phyloP scores from a whole-genome alignment of 1,140 invertebrate genomes.

The Cotesia typhae region DNA sequence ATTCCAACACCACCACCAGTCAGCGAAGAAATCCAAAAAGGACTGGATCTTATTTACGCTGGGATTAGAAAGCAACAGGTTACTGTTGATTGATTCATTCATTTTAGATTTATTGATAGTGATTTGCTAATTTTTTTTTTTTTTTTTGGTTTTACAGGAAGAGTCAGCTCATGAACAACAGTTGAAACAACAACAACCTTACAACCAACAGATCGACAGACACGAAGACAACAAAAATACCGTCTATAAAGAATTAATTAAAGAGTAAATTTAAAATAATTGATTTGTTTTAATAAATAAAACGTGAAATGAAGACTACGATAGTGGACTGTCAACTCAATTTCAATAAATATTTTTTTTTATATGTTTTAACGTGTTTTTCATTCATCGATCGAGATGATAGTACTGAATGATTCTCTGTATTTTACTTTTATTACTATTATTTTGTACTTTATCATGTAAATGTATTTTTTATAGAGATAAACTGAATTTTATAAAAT shows the following conservation, averaged over 20 bases:
- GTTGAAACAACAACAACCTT: slow-evolving; percentile 51
- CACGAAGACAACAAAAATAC: slow-evolving; percentile 57
- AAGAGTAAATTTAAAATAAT: too few relatives aligned
- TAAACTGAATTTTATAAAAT: background rate
- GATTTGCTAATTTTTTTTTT: background rate
- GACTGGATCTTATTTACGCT: slow-evolving; percentile 81
- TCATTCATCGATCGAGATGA: too few relatives aligned
- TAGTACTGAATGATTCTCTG: background rate
- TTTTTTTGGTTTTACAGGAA: slow-evolving; percentile 46
- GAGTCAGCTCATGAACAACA: slow-evolving; percentile 58
- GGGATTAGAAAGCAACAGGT: slow-evolving; percentile 78
- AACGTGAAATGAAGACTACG: too few relatives aligned
- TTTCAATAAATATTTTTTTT: too few relatives aligned
- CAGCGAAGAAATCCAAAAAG: slow-evolving; percentile 83
- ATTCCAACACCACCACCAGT: slow-evolving; percentile 86
- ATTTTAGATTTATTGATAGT: background rate
- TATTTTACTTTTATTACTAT: background rate
- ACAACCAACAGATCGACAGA: slow-evolving; percentile 58
- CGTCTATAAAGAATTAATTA: slow-evolving; percentile 31
- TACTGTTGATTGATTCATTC: slow-evolving; percentile 22
- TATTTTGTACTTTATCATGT: slow-evolving; percentile 4
- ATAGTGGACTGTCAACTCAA: too few relatives aligned
- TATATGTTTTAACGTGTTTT: too few relatives aligned
- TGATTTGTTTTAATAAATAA: too few relatives aligned
- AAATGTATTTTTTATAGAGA: background rate